Base-by-base conservation (phyloP, 2,113 vertebrate genomes). In the Mugil cephalus region DNA sequence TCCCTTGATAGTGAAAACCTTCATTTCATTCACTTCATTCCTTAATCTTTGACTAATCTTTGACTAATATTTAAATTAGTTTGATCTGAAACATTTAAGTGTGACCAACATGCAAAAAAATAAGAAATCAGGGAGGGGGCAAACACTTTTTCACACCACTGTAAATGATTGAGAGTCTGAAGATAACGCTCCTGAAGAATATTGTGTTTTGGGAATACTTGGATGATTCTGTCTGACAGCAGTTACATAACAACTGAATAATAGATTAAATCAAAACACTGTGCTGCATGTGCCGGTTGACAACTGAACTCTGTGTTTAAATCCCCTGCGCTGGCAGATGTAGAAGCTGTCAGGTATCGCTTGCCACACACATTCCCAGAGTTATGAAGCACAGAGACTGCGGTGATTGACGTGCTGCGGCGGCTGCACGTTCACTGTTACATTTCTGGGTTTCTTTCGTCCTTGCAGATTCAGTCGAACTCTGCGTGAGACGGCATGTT, bases 161-260 rank as follows among this genome's bases (percentile, higher is more conserved):
- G n/a, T n/a, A n/a, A n/a, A n/a, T 50, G 40, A 45, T 45, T 17
- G 30, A 64, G 46, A 40, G 36, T 19, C 12, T 62, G 45, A 4
- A 24, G 63, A 53, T 40, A 63, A 48, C 1, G 1, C 39, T 73
- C 59, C 18, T 14, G 7, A 66, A 65, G 58, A 64, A 40, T 78
- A 51, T 17, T 4, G 11, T n/a, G 55, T 48, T 61, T 43, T 11
- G 17, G 42, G 55, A 77, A 71, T 72, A 47, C 48, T 62, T 40
- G 50, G 18, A 43, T 47, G 53, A 73, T 62, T 59, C 36, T 46
- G 10, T 34, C 69, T 59, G 73, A 69, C 76, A 83, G 72, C 56
- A 39, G 77, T 75, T 66, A 35, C 62, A 74, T 69, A 77, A 54
- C 65, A 40, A 9, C 30, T 83, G 54, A 82, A 80, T 82, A 79